phyloP scores from a whole-genome alignment of 53 echinoderm and acorn worm species.

The Holothuria scabra region DNA sequence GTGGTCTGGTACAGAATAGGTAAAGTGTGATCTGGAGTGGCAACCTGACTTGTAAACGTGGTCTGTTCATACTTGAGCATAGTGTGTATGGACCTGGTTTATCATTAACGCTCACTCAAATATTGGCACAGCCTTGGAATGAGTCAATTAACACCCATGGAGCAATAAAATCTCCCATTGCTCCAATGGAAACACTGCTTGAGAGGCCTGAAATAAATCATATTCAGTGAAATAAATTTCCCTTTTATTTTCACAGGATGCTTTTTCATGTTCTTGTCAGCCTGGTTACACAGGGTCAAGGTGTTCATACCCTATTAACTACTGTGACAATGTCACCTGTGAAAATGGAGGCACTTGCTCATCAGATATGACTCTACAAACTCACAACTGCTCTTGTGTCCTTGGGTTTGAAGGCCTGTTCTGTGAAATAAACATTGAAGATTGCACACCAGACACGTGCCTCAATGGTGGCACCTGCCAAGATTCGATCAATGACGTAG shows the following conservation, averaged over 20 bases:
- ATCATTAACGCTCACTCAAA: too few species aligned
- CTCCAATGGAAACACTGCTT: too few species aligned
- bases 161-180: too few species aligned
- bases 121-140: too few species aligned
- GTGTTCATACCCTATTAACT: conserved; percentile 82
- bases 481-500: conserved; percentile 59
- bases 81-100: too few species aligned
- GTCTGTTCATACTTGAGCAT: too few species aligned
- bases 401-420: conserved; percentile 67
- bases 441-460: conserved; percentile 63
- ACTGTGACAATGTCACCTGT: conserved; percentile 77
- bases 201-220: too few species aligned
- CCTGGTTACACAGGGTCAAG: conserved; percentile 70
- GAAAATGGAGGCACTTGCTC: conserved; percentile 79
- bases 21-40: too few species aligned
- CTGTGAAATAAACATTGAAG: conserved; percentile 77
- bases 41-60: too few species aligned
- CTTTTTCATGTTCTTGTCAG: conserved; percentile 63
- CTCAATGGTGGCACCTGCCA: conserved; percentile 63
- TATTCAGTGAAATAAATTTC: background rate
- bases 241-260: conserved; percentile 32
- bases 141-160: too few species aligned
- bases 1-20: too few species aligned
- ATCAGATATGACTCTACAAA: conserved; percentile 35
- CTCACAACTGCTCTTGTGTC: conserved; percentile 65